Evolutionary conservation across 1,140 invertebrate species (phyloP), one percentile per base, ranked within the genome.

Genomic region (Cydia fagiglandana): DNA sequence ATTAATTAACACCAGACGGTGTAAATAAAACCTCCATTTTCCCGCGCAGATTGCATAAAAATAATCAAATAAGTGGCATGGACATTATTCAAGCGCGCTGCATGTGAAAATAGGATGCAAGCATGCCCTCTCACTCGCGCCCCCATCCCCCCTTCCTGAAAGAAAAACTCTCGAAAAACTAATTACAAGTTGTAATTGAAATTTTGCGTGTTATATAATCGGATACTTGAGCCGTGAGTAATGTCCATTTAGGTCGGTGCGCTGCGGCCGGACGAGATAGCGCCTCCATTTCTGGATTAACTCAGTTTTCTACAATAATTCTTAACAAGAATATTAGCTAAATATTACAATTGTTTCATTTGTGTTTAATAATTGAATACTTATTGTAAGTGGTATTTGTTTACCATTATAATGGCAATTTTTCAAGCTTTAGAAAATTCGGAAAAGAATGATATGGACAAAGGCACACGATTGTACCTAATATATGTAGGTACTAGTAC

Each of bases 101-200:
- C 81, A 83, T 76, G 87, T 74, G 79, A 12, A 76, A 83, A 79
- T 50, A 78, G 76, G 86, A 77, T 61, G 79, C 34, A 81, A 30
- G 50, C 47, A 73, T 81, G 73, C 76, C 73, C 30, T 86, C 81
- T 76, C 84, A 38, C 79, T 88, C 88, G 56, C 84, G 74, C 79
- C 75, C 47, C 73, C 80, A 85, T 85, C 84, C 85, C 88, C 88
- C 87, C 87, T 86, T 88, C 85, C 88, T 89, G 91, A 92, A 93
- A 93, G 93, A 93, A 93, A 93, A 93, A 93, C 91, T 93, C 93
- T 93, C 93, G 88, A 93, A 93, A 93, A 93, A 93, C 93, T 93
- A 93, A 93, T 93, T 93, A 93, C 92, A 93, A 93, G 86, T 93
- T 93, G 93, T 93, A 93, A 93, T 93, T 93, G 93, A 93, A 93